Percentiles rank a stretch among this genome's conserved stretches.
phyloP scores from a whole-genome alignment of 2,797 vertebrate genomes.

The Eospalax fontanierii region DNA sequence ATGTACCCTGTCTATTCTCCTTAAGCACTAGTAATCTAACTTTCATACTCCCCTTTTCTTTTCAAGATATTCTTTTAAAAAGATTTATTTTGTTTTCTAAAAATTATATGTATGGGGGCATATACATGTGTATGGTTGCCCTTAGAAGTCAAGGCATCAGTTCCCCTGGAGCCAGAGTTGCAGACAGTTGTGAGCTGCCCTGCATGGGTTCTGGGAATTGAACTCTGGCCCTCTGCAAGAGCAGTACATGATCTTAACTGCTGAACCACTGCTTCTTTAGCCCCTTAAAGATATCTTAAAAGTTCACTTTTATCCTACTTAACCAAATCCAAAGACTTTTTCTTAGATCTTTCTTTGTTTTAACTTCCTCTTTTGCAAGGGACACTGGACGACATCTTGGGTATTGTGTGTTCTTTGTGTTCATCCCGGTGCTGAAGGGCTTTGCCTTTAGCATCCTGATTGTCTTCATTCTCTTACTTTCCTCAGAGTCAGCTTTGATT shows the following conservation, averaged over 20 bases:
- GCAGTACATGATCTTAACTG: too few species aligned
- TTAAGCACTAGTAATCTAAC: not conserved
- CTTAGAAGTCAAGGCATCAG: too few species aligned
- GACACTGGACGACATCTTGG: slow-evolving; percentile 1
- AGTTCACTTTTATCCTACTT: slow-evolving; percentile 35
- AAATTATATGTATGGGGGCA: not conserved
- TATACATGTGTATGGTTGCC: not conserved
- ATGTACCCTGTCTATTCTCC: not conserved
- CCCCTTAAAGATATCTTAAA: not conserved
- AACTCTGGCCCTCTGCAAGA: not conserved
- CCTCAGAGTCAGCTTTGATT: not conserved
- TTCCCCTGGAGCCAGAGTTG: not conserved
- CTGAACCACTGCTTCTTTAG: not conserved
- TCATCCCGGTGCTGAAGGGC: not conserved
- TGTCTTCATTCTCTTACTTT: not conserved
- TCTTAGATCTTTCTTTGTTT: slow-evolving; percentile 13
- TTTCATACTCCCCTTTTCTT: not conserved
- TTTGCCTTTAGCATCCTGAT: not conserved
- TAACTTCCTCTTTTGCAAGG: not conserved
- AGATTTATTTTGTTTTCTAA: not conserved
- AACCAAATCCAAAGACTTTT: slow-evolving; percentile 34
- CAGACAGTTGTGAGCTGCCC: not conserved
- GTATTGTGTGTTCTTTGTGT: not conserved
- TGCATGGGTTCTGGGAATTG: too few species aligned
- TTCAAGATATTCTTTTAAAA: not conserved